Percentiles rank a stretch among this genome's conserved stretches.
Evolutionary conservation across 2,888 invertebrate species (phyloP).

Genomic region (Mechanitis messenoides): DNA sequence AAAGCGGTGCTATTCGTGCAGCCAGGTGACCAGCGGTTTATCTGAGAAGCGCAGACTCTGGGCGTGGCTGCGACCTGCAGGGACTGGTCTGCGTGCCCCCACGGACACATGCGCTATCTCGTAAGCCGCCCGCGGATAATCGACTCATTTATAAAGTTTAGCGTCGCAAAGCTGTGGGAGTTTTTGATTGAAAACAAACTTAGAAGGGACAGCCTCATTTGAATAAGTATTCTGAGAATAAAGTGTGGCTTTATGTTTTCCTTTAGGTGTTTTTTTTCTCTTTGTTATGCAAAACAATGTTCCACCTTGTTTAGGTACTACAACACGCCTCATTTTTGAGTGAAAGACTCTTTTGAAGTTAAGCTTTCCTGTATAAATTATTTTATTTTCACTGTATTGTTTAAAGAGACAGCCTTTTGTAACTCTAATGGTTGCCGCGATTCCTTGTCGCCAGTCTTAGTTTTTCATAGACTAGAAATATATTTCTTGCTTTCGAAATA

Average conservation of each 20-base stretch:
- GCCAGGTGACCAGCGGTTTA: conserved; percentile 74
- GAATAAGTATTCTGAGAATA: conserved; percentile 77
- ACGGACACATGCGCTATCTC: conserved; percentile 55
- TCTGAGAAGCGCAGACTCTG: conserved; percentile 59
- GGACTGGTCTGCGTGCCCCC: conserved; percentile 13
- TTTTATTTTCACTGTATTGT: conserved; percentile 75
- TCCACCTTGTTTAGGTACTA: conserved; percentile 77
- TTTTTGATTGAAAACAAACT: conserved; percentile 78
- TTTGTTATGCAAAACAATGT: conserved; percentile 77
- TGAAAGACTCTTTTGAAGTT: conserved; percentile 77
- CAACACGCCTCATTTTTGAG: conserved; percentile 77
- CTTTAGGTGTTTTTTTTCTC: conserved; percentile 74
- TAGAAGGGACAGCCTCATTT: conserved; percentile 77
- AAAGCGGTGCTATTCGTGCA: conserved; percentile 74
- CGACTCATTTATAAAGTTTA: conserved; percentile 77
- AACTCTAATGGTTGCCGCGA: conserved; percentile 64
- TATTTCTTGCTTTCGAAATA: conserved; percentile 13
- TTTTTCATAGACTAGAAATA: conserved; percentile 47
- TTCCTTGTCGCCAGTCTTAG: conserved; percentile 55
- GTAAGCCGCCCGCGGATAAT: conserved; percentile 67
- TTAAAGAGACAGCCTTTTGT: conserved; percentile 66
- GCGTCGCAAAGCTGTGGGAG: conserved; percentile 74
- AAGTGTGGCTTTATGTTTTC: conserved; percentile 77
- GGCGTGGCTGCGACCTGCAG: conserved; percentile 20
- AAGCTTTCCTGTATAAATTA: conserved; percentile 76